Evolutionary conservation across 2,113 vertebrate species (phyloP), one percentile per base, ranked within the genome.

Genomic region (Melanerpes formicivorus): DNA sequence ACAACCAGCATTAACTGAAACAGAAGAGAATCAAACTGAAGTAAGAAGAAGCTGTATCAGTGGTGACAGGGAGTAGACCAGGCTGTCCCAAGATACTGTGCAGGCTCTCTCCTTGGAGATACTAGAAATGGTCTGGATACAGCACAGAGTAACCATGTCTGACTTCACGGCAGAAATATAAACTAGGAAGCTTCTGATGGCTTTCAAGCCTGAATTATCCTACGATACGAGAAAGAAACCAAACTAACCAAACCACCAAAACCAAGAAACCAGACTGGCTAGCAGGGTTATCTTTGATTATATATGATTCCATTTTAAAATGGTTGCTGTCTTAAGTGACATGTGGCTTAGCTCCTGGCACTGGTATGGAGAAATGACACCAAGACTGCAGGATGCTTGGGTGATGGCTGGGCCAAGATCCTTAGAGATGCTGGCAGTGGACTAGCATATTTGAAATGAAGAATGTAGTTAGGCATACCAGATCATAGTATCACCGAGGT

Each of bases 381-480:
- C 62, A 73, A 3, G 18, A 1, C 58, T 74, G 64, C 72, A 37
- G 12, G 27, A 3, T 90, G 37, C 62, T 82, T 80, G 89, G 60
- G 48, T 83, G 89, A 17, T 71, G 25, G 81, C 26, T 78, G 73
- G 50, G 60, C 64, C 34, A 50, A 78, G 79, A n/a, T 85, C 89
- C 84, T 95, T 86, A 90, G 84, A 93, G 76, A 50, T 78, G 84
- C 89, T 96, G 96, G 91, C 94, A 92, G 65, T 44, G 75, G 60
- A 25, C 48, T 58, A 59, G 29, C 65, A 50, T 91, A 84, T 93
- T 93, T 95, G 73, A 91, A 88, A 94, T 42, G 65, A 95, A 63
- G 87, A 95, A 91, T 90, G 87, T 78, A 58, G 75, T 90, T 95
- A 83, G 79, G 80, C 79, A 91, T 91, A 90, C 91, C 94, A 95